Base-by-base conservation (phyloP, 2,797 vertebrate genomes). In the Acestrorhynchus altus region DNA sequence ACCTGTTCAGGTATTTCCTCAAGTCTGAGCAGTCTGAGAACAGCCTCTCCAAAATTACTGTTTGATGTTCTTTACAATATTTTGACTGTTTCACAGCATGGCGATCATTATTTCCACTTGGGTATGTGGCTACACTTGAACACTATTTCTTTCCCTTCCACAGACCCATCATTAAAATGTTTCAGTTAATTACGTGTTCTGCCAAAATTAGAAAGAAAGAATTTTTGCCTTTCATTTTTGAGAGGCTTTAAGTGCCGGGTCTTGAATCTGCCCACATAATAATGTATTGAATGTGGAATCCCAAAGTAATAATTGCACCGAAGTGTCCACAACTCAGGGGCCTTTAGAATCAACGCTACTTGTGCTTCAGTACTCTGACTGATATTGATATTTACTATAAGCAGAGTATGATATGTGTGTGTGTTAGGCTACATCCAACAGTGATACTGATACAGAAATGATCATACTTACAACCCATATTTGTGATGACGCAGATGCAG, bases 21-120 rank as follows among this genome's bases (percentile, higher is more conserved):
- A 74, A 79, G 83, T 85, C 81, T 76, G 81, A 79, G 77, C 72
- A 78, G 81, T 83, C 81, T 85, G 81, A 81, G 79, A 80, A 77
- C 71, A 78, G 70, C 78, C 81, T 72, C 76, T 57, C 22, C 79
- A 46, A 86, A 86, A 86, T 86, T 84, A 86, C 81, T 86, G 84
- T 86, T 86, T 86, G 84, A 86, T 84, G 84, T 83, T 65, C 84
- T 84, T 61, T 86, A 83, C 74, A 79, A 75, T 85, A 85, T 85
- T 83, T 81, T 85, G 83, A 82, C 83, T 85, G 78, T 83, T 39
- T 75, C 74, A 65, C 76, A 1, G 77, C 57, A 72, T 77, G 82
- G 74, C 78, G 78, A 80, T 85, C 79, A 76, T 81, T 81, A 81
- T 85, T 79, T 80, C 81, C 65, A 44, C 76, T 61, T 54, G 65